A percentile compares a stretch with the other conserved stretches of the same genome.
Evolutionary conservation across 1,140 invertebrate genomes (phyloP).

Genomic region (Drosophila tropicalis): DNA sequence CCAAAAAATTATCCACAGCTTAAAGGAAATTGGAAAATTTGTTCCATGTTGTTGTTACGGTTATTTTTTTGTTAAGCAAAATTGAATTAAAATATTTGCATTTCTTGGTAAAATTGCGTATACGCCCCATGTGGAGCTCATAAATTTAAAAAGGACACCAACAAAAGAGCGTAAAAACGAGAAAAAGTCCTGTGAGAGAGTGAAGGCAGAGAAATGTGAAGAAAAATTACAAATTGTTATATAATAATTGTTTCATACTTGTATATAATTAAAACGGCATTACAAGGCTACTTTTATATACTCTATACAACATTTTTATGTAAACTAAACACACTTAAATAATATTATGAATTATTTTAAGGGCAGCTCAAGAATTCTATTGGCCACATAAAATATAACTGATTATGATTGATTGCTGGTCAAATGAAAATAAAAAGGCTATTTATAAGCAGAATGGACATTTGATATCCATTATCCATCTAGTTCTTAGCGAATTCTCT

Average conservation of each 20-base stretch:
- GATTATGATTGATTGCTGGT: no score
- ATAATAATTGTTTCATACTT: conserved; percentile 1
- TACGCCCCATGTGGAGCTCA: conserved; percentile 44
- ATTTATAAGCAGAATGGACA: no score
- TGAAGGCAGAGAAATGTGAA: neutral
- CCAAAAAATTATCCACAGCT: conserved; percentile 35
- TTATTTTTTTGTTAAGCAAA: conserved; percentile 22
- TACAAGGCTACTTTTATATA: neutral
- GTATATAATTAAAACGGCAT: neutral
- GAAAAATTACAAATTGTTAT: neutral
- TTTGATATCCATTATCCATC: no score
- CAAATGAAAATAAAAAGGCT: no score
- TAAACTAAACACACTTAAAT: no score
- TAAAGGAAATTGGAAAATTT: conserved; percentile 26
- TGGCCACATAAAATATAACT: no score
- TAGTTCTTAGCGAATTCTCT: no score
- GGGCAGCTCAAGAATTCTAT: no score
- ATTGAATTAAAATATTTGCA: conserved; percentile 77
- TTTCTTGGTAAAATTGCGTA: conserved; percentile 52
- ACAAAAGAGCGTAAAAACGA: conserved; percentile 13
- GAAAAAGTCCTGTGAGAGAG: neutral
- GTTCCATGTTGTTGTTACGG: conserved; percentile 5
- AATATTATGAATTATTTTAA: no score
- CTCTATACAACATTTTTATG: neutral
- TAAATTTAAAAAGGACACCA: conserved; percentile 23